Evolutionary conservation across 2,888 invertebrate genomes (phyloP).

Genomic region (Tanytarsus gracilentus): DNA sequence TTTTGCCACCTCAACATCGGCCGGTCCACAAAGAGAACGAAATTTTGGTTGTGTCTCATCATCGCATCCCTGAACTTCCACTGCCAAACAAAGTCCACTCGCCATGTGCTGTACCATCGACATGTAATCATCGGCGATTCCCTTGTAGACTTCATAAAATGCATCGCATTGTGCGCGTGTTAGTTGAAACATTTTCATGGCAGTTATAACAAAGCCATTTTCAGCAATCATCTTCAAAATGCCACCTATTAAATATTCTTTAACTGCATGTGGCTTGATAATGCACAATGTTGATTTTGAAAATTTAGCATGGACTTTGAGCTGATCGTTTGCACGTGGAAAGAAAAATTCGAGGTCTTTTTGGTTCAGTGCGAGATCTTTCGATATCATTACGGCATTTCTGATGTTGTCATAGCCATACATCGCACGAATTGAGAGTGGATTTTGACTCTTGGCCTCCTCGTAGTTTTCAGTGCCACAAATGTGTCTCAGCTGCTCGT

Average conservation of each 20-base stretch:
- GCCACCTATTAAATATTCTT: slow-evolving; percentile 57
- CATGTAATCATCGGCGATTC: slow-evolving; percentile 69
- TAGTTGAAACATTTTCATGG: slow-evolving; percentile 68
- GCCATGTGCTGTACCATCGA: slow-evolving; percentile 76
- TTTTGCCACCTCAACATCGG: slow-evolving; percentile 83
- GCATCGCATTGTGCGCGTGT: slow-evolving; percentile 79
- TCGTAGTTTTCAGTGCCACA: slow-evolving; percentile 50
- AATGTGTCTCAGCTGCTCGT: slow-evolving; percentile 37
- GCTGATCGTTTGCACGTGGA: slow-evolving; percentile 35
- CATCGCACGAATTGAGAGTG: slow-evolving; percentile 53
- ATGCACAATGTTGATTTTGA: slow-evolving; percentile 69
- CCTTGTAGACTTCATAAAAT: slow-evolving; percentile 88
- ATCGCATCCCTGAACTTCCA: slow-evolving; percentile 68
- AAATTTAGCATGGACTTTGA: slow-evolving; percentile 36
- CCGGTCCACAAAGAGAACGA: slow-evolving; percentile 76
- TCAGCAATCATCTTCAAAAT: slow-evolving; percentile 65
- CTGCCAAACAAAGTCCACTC: slow-evolving; percentile 74
- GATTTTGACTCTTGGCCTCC: slow-evolving; percentile 47
- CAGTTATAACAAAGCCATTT: slow-evolving; percentile 69
- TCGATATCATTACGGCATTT: slow-evolving; percentile 62
- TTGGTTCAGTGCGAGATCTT: slow-evolving; percentile 47
- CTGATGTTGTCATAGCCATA: slow-evolving; percentile 59
- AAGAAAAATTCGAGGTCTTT: slow-evolving; percentile 59
- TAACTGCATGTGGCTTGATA: slow-evolving; percentile 82
- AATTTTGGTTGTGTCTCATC: slow-evolving; percentile 60